These are phyloP conservation scores for Axis porcinus DNA, from an alignment of 2,113 vertebrate genomes.

Conservation along the genomic window DNA sequence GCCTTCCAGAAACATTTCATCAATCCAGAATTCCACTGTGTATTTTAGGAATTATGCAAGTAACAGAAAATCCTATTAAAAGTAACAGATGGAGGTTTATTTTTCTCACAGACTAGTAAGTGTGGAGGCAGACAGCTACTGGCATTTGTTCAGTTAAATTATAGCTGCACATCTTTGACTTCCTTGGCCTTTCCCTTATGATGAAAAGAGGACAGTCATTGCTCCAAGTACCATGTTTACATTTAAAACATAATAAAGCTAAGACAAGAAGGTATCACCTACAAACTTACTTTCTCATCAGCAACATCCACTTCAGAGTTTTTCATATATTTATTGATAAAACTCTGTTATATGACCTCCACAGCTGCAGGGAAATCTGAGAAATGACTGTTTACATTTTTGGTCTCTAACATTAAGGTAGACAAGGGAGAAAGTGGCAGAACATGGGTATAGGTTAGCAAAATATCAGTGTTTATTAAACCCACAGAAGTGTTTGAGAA, in stretches of 20 bases:
- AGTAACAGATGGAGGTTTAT: background rate
- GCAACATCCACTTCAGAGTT: background rate
- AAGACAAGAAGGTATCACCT: background rate
- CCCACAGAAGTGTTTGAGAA: background rate
- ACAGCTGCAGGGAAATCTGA: background rate
- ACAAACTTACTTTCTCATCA: background rate
- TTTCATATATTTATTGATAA: background rate
- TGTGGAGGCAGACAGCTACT: background rate
- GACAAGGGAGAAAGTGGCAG: background rate
- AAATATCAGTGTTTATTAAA: background rate
- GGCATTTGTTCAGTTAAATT: background rate
- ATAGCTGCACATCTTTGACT: background rate
- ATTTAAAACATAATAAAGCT: background rate
- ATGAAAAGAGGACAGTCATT: background rate
- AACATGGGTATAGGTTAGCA: background rate
- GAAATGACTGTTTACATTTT: background rate
- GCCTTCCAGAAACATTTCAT: background rate
- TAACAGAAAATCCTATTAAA: background rate
- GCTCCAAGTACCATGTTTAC: background rate
- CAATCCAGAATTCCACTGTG: background rate
- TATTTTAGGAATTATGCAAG: background rate
- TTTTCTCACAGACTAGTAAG: background rate
- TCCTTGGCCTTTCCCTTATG: background rate
- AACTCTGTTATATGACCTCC: background rate
- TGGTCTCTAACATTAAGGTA: background rate